Evolutionary conservation across 2,113 vertebrate species (phyloP), one percentile per base, ranked within the genome.

Genomic region (Chionodraco myersi): DNA sequence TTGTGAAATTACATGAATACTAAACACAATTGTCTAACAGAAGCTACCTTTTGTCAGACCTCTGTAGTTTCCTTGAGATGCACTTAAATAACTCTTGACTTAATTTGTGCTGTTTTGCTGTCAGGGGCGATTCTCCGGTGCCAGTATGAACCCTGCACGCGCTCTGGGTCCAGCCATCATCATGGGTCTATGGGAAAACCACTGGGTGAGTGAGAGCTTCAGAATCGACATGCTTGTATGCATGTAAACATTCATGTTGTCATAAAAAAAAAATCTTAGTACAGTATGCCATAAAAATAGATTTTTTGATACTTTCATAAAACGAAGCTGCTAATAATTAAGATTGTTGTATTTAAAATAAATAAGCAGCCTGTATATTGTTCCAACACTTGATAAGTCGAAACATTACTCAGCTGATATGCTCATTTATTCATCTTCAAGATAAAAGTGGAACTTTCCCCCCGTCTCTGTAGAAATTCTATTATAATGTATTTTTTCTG

Each of bases 111-210:
- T 73, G 44, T 76, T 21, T 59, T 52, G 61, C 3, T 45, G 6
- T 73, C 68, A 97, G 96, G 95, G 90, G 0, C 93, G 90, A 0
- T 94, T 97, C 82, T 96, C 95, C 13, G 94, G 95, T 79, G 95
- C 94, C 49, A 95, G 95, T 66, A 94, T 96, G 95, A 97, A 97
- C 68, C 95, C 96, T 0, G 95, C 94, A 0, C 93, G 95, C 13
- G 93, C 96, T 0, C 86, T 96, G 85, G 95, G 94, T 23, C 95
- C 96, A 0, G 96, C 95, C 52, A 74, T 97, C 30, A 84, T 96
- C 88, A 94, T 94, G 0, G 95, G 96, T 1, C 86, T 93, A 87
- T 97, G 95, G 96, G 95, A 96, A 6, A 82, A 96, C 65, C 96
- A 96, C 53, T 96, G 96, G 95, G 95, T 96, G 79, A 96, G 94